These are phyloP conservation scores for Melolontha melolontha DNA, from an alignment of 2,888 invertebrate species.

Conservation along the genomic window DNA sequence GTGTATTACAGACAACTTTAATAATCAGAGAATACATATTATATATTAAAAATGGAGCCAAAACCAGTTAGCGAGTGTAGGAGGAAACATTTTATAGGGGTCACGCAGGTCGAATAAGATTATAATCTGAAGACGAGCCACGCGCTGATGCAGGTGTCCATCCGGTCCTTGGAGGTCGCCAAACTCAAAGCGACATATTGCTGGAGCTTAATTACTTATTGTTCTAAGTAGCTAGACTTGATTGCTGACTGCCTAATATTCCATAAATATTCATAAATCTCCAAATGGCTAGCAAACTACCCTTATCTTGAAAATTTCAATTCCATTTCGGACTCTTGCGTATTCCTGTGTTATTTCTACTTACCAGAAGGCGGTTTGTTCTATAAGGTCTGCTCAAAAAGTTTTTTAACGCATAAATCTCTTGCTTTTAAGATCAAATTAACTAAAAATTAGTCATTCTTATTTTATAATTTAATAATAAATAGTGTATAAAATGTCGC, in stretches of 20 bases:
- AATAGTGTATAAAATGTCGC: too few relatives aligned
- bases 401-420: too few relatives aligned
- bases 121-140: conserved; percentile 62
- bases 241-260: conserved; percentile 50
- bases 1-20: too few relatives aligned
- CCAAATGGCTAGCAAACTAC: neutral
- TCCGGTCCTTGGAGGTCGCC: conserved; percentile 52
- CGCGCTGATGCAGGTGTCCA: conserved; percentile 63
- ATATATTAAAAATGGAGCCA: conserved; percentile 48
- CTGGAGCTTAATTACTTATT: conserved; percentile 63
- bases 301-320: neutral
- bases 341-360: too few relatives aligned
- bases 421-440: too few relatives aligned
- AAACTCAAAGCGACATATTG: conserved; percentile 61
- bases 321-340: too few relatives aligned
- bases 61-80: conserved; percentile 61
- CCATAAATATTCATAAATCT: conserved; percentile 58
- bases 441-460: too few relatives aligned
- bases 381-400: too few relatives aligned
- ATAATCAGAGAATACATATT: too few relatives aligned
- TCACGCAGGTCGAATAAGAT: conserved; percentile 60
- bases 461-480: too few relatives aligned
- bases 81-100: conserved; percentile 61
- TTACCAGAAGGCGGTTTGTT: too few relatives aligned
- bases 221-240: conserved; percentile 58